phyloP scores from a whole-genome alignment of 2,888 invertebrate genomes.

The Heliconius charithonia region DNA sequence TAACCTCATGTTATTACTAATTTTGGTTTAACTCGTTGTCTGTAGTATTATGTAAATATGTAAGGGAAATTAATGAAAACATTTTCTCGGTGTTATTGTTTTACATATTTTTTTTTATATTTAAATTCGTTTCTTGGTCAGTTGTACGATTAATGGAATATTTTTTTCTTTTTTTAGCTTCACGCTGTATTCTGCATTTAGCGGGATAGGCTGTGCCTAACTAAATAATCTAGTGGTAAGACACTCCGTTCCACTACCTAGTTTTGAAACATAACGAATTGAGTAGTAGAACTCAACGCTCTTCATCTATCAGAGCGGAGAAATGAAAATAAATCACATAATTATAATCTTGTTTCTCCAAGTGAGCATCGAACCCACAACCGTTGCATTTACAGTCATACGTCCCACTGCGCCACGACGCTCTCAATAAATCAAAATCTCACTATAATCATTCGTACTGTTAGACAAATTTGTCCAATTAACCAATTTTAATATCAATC shows the following conservation, averaged over 20 bases:
- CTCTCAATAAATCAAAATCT: not conserved
- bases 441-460: not conserved
- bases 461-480: not conserved
- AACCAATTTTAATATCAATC: conserved; percentile 3
- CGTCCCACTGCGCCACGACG: not conserved
- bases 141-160: not conserved
- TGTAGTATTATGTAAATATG: conserved; percentile 32
- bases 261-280: too few relatives aligned
- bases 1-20: conserved; percentile 24
- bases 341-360: not conserved
- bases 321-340: not conserved
- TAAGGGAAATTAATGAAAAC: conserved; percentile 13
- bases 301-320: not conserved
- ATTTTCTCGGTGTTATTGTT: not conserved
- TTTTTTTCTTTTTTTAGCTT: not conserved
- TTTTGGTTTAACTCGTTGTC: conserved; percentile 26
- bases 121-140: not conserved
- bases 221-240: not conserved
- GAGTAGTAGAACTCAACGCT: too few relatives aligned
- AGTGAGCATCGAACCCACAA: not conserved
- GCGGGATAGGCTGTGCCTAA: not conserved
- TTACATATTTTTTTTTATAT: not conserved
- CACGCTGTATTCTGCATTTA: not conserved
- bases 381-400: not conserved
- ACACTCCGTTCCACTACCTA: not conserved